phyloP scores from a whole-genome alignment of 2,888 invertebrate species.

The Hirtodrosophila duncani region DNA sequence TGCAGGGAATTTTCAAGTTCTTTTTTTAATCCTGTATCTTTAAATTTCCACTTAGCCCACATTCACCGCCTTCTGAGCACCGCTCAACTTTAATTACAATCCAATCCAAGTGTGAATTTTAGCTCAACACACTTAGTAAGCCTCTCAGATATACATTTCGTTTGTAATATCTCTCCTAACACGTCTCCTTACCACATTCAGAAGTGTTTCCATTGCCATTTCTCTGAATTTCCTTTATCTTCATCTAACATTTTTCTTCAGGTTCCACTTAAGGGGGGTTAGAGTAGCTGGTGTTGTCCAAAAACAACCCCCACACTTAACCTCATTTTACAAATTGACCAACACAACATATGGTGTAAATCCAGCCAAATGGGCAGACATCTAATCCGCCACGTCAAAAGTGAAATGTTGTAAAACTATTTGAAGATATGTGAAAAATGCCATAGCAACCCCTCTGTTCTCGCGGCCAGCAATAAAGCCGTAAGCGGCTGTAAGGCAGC shows the following conservation, averaged over 20 bases:
- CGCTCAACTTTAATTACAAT: too few relatives aligned
- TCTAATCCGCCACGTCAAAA: constrained; percentile 51
- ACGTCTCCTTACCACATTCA: background rate
- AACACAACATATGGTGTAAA: constrained; percentile 64
- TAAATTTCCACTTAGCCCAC: too few relatives aligned
- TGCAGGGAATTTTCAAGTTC: too few relatives aligned
- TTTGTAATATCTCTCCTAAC: too few relatives aligned
- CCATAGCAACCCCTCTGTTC: constrained; percentile 26
- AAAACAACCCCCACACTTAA: constrained; percentile 37
- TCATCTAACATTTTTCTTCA: constrained; percentile 12
- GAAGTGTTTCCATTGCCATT: constrained; percentile 14
- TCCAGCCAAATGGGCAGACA: constrained; percentile 57
- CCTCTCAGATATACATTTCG: too few relatives aligned
- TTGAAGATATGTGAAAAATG: constrained; percentile 49
- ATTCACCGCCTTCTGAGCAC: too few relatives aligned
- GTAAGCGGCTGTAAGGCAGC: too few relatives aligned
- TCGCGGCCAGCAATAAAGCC: too few relatives aligned
- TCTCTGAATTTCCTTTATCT: too few relatives aligned
- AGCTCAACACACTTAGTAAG: background rate
- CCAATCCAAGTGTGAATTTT: too few relatives aligned
- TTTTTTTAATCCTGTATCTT: too few relatives aligned
- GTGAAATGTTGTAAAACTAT: constrained; percentile 65
- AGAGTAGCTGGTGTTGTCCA: constrained; percentile 1
- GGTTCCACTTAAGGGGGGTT: constrained; percentile 2
- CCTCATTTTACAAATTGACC: constrained; percentile 65